phyloP scores from a whole-genome alignment of 2,888 invertebrate species.

The Hypomecis atomaria region DNA sequence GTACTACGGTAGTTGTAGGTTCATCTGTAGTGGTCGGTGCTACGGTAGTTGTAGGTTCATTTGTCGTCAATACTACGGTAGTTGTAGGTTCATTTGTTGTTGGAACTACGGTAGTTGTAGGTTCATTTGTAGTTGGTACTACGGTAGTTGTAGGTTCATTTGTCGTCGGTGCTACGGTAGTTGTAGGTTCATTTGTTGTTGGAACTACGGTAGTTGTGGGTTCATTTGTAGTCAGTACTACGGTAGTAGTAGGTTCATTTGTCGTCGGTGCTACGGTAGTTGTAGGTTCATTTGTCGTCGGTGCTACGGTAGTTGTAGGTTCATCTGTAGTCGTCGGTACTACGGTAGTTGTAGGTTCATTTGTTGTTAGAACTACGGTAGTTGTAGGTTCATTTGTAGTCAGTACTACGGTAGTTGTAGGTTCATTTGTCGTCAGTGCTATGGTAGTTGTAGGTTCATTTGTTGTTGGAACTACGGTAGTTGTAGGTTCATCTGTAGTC shows the following conservation, averaged over 20 bases:
- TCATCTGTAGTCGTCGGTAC: too few species aligned
- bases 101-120: neutral
- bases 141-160: neutral
- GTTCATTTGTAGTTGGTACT: neutral
- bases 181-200: neutral
- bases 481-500: conserved; percentile 13
- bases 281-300: neutral
- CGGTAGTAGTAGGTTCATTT: neutral
- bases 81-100: conserved; percentile 1
- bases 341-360: conserved; percentile 1
- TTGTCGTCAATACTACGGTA: neutral
- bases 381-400: neutral
- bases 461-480: neutral
- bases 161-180: neutral
- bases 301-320: neutral
- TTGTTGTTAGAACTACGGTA: neutral
- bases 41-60: neutral
- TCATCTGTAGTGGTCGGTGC: neutral
- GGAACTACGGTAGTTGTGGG: neutral
- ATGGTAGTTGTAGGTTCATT: neutral
- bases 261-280: neutral
- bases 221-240: neutral
- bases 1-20: too few species aligned
- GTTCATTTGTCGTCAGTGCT: neutral
- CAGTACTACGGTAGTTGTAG: neutral